phyloP scores from a whole-genome alignment of 1,140 invertebrate species.

The Mizuhopecten yessoensis region DNA sequence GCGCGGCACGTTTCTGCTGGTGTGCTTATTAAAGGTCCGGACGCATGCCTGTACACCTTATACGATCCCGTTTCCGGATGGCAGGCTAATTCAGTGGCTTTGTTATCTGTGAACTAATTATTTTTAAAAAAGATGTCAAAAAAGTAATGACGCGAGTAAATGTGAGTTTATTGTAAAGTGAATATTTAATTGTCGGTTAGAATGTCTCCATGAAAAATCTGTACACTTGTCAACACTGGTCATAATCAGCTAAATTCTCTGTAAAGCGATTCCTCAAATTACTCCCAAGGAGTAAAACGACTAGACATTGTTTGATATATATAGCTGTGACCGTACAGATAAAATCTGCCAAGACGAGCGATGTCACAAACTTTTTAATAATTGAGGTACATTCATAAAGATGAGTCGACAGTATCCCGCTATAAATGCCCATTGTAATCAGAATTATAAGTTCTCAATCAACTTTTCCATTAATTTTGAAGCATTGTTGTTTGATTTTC shows the following conservation, averaged over 20 bases:
- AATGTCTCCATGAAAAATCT: not conserved
- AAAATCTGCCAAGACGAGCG: not conserved
- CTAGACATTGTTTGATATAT: not conserved
- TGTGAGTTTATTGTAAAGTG: not conserved
- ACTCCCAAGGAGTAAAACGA: not conserved
- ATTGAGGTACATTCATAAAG: not conserved
- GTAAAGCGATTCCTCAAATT: not conserved
- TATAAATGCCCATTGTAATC: not conserved
- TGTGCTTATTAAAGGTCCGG: conserved; percentile 21
- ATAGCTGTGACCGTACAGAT: not conserved
- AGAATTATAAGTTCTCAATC: too few species aligned
- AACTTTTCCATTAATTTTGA: too few species aligned
- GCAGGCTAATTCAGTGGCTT: not conserved
- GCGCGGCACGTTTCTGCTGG: not conserved
- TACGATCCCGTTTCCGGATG: conserved; percentile 10
- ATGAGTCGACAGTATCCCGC: not conserved
- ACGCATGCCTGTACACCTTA: conserved; percentile 16
- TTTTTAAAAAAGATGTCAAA: conserved; percentile 36
- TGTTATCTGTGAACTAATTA: not conserved
- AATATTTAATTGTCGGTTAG: conserved; percentile 26
- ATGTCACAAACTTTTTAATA: not conserved
- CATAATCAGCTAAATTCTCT: not conserved
- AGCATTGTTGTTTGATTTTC: too few species aligned
- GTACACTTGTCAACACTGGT: not conserved
- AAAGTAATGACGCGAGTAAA: conserved; percentile 31